These are phyloP conservation scores for Chorisops tibialis DNA, from an alignment of 2,888 invertebrate species.

Conservation along the genomic window DNA sequence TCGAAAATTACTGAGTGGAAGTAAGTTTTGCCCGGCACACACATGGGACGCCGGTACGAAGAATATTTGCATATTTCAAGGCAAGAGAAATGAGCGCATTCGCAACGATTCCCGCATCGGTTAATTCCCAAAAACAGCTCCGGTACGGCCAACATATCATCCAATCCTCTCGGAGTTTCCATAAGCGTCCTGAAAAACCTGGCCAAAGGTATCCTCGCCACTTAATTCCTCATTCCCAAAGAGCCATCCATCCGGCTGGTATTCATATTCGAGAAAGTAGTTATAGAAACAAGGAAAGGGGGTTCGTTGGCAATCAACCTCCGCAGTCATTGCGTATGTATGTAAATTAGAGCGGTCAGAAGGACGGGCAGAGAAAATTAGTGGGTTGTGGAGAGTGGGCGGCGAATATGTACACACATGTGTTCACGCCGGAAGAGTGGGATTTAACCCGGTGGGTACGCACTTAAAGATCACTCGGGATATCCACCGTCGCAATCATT, in stretches of 20 bases:
- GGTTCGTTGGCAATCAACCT: not conserved
- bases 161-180: not conserved
- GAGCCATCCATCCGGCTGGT: not conserved
- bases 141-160: not conserved
- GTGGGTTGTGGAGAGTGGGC: conserved; percentile 8
- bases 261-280: not conserved
- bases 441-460: not conserved
- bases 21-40: too few relatives aligned
- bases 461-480: too few relatives aligned
- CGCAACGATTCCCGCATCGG: conserved; percentile 15
- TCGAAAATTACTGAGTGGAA: too few relatives aligned
- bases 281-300: not conserved
- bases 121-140: conserved; percentile 2
- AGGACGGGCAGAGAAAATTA: not conserved
- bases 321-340: too few relatives aligned
- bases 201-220: not conserved
- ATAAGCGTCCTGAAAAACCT: not conserved
- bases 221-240: conserved; percentile 27
- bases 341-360: not conserved
- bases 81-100: conserved; percentile 25
- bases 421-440: conserved; percentile 9
- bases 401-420: conserved; percentile 19
- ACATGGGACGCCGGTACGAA: too few relatives aligned
- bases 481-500: too few relatives aligned
- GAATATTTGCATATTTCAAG: conserved; percentile 26